Evolutionary conservation across 2,797 vertebrate genomes (phyloP).

Genomic region (Centroberyx gerrardi): DNA sequence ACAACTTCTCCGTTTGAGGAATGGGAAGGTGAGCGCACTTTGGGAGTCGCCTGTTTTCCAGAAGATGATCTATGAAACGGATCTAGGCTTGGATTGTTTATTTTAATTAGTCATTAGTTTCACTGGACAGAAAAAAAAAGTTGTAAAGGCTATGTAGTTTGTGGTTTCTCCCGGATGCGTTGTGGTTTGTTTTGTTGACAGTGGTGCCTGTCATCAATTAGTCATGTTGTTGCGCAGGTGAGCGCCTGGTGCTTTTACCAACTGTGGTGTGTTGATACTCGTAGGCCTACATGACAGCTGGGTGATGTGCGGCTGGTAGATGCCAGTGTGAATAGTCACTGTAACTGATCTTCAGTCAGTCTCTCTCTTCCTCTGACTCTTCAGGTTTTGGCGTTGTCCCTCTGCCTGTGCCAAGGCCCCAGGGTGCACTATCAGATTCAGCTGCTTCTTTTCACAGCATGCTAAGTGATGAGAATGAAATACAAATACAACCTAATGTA

Average conservation of each 20-base stretch:
- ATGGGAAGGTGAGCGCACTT: conserved; percentile 81
- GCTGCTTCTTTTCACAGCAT: conserved; percentile 26
- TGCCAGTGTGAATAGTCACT: not conserved
- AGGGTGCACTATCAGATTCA: conserved; percentile 14
- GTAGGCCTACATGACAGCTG: not conserved
- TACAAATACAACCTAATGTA: no score
- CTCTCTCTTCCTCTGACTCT: not conserved
- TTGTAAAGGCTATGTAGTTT: not conserved
- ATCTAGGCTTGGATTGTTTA: not conserved
- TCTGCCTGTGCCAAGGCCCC: not conserved
- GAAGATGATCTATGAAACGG: fast-evolving
- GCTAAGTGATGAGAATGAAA: conserved; percentile 4
- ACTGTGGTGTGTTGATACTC: conserved; percentile 17
- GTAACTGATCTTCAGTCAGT: not conserved
- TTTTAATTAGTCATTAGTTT: not conserved
- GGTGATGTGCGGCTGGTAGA: conserved; percentile 5
- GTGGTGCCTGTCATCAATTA: conserved; percentile 57
- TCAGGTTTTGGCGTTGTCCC: not conserved
- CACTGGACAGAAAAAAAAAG: not conserved
- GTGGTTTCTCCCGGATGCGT: conserved; percentile 18
- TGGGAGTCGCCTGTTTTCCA: not conserved
- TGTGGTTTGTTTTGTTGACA: conserved; percentile 37
- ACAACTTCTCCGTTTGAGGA: conserved; percentile 79
- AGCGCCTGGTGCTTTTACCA: conserved; percentile 34
- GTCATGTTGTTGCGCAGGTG: conserved; percentile 58